These are phyloP conservation scores for Chrysopilus asiliformis DNA, from an alignment of 2,888 invertebrate genomes.

Conservation along the genomic window DNA sequence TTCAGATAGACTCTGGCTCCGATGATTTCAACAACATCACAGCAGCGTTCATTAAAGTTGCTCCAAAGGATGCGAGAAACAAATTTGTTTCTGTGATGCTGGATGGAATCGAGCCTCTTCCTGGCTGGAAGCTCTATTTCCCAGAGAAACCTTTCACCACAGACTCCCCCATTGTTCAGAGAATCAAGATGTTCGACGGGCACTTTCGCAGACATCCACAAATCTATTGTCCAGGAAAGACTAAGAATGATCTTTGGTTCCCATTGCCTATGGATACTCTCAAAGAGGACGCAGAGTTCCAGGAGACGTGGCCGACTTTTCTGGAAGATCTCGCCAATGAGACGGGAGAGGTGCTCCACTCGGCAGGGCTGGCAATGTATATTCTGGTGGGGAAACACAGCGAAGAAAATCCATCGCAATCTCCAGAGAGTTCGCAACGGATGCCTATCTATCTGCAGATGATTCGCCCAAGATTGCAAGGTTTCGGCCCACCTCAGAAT, in stretches of 20 bases:
- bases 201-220: conserved; percentile 35
- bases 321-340: conserved; percentile 49
- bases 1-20: too few relatives aligned
- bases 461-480: conserved; percentile 42
- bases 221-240: conserved; percentile 19
- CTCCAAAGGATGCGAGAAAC: too few relatives aligned
- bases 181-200: conserved; percentile 40
- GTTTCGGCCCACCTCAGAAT: conserved; percentile 52
- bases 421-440: too few relatives aligned
- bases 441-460: too few relatives aligned
- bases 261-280: conserved; percentile 43
- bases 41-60: background rate
- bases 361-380: conserved; percentile 67
- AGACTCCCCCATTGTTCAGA: conserved; percentile 37
- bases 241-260: conserved; percentile 20
- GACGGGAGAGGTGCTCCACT: conserved; percentile 53
- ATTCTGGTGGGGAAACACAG: too few relatives aligned
- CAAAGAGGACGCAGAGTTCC: conserved; percentile 43
- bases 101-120: conserved; percentile 22
- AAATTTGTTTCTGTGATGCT: too few relatives aligned
- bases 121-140: conserved; percentile 69
- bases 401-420: too few relatives aligned
- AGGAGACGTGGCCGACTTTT: conserved; percentile 48
- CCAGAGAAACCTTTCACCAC: conserved; percentile 45
- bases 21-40: background rate